Evolutionary conservation across 2,113 vertebrate genomes (phyloP).

Genomic region (Megalops atlanticus): DNA sequence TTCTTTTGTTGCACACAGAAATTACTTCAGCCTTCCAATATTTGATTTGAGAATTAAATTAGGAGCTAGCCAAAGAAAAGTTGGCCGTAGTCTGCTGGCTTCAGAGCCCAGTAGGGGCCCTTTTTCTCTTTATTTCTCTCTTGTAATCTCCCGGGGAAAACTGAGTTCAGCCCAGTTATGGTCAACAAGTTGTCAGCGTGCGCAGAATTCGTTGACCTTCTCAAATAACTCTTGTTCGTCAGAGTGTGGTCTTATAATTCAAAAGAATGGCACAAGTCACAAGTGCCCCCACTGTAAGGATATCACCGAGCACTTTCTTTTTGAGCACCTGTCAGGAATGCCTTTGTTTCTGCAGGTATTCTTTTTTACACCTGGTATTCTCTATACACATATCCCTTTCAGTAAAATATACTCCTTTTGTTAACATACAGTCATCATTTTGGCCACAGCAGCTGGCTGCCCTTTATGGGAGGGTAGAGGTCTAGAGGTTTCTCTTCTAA

Average conservation of each 20-base stretch:
- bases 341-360: too few species aligned
- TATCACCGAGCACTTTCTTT: background rate
- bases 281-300: background rate
- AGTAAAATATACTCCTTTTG: background rate
- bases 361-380: too few species aligned
- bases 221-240: background rate
- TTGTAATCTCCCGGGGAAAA: conserved; percentile 8
- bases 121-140: background rate
- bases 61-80: conserved; percentile 23
- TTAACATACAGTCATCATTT: background rate
- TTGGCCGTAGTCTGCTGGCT: conserved; percentile 22
- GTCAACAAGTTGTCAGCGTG: conserved; percentile 8
- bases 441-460: background rate
- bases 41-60: conserved; percentile 29
- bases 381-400: background rate
- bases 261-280: background rate
- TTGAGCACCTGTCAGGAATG: too few species aligned
- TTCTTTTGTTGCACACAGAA: conserved; percentile 20
- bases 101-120: conserved; percentile 1
- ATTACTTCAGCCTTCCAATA: conserved; percentile 26
- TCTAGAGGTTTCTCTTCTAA: background rate
- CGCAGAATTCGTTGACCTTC: background rate
- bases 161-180: conserved; percentile 3
- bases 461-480: background rate
- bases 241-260: background rate